Evolutionary conservation across 2,888 invertebrate genomes (phyloP).

Genomic region (Laspeyria flexula): DNA sequence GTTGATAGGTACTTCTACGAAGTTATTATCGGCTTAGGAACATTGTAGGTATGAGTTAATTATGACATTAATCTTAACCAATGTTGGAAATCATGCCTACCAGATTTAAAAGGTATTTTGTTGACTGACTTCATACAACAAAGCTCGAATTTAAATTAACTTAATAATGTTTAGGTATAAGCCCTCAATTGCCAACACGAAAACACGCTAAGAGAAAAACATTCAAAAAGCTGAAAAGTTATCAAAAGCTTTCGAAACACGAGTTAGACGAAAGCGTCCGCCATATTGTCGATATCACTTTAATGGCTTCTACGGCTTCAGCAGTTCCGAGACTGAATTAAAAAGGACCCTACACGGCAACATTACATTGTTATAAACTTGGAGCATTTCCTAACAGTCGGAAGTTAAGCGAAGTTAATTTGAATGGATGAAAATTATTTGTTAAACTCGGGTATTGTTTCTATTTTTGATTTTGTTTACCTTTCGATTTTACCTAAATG

Average conservation of each 20-base stretch:
- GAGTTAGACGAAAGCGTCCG: constrained; percentile 52
- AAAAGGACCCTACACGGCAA: constrained; percentile 52
- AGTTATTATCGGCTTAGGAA: too few relatives aligned
- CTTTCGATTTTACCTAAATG: background rate
- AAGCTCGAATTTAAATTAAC: too few relatives aligned
- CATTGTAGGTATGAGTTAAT: too few relatives aligned
- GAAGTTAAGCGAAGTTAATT: background rate
- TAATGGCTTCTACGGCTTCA: constrained; percentile 61
- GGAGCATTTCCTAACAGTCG: background rate
- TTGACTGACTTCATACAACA: too few relatives aligned
- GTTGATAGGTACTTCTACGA: too few relatives aligned
- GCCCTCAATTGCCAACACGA: too few relatives aligned
- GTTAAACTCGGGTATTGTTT: background rate
- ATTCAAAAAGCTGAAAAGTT: constrained; percentile 4
- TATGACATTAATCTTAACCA: too few relatives aligned
- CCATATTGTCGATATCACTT: constrained; percentile 62
- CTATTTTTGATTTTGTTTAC: too few relatives aligned
- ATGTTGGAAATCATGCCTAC: too few relatives aligned
- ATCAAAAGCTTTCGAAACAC: constrained; percentile 34
- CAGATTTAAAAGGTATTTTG: too few relatives aligned
- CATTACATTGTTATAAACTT: constrained; percentile 34
- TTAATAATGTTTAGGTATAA: too few relatives aligned
- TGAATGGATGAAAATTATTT: background rate
- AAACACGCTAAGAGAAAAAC: background rate
- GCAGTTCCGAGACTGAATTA: constrained; percentile 66